phyloP scores from a whole-genome alignment of 2,888 invertebrate species.

The Troglohyphantes excavatus region DNA sequence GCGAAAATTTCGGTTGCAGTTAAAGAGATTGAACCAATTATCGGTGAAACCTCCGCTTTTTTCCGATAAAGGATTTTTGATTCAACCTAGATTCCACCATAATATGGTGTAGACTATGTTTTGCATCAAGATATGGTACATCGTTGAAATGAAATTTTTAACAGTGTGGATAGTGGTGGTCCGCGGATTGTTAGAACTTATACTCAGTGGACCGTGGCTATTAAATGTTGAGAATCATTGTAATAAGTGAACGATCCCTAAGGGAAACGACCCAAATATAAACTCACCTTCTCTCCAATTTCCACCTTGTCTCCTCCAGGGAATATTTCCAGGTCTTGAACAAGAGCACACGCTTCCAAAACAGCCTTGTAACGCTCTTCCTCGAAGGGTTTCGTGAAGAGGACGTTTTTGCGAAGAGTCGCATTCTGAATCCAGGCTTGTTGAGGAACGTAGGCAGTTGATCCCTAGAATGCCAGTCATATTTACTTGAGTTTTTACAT shows the following conservation, averaged over 20 bases:
- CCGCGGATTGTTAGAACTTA: too few species aligned
- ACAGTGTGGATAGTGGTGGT: too few species aligned
- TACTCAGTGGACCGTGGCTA: neutral
- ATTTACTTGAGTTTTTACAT: too few species aligned
- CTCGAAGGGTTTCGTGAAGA: slow-evolving; percentile 91
- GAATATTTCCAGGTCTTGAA: slow-evolving; percentile 94
- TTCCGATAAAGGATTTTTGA: too few species aligned
- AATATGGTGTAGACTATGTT: too few species aligned
- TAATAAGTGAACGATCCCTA: neutral
- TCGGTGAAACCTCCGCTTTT: too few species aligned
- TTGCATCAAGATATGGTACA: too few species aligned
- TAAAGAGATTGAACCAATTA: too few species aligned
- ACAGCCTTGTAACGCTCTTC: slow-evolving; percentile 89
- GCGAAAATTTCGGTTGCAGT: too few species aligned
- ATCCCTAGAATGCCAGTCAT: slow-evolving; percentile 85
- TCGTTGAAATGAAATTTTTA: too few species aligned
- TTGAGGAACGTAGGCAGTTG: slow-evolving; percentile 94
- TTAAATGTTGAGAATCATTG: neutral
- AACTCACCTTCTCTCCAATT: slow-evolving; percentile 94
- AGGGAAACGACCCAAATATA: too few species aligned
- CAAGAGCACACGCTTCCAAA: slow-evolving; percentile 94
- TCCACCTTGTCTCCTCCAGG: slow-evolving; percentile 98
- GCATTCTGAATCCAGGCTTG: slow-evolving; percentile 99
- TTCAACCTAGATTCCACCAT: too few species aligned
- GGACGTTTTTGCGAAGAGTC: slow-evolving; percentile 94